Percentiles rank a stretch among this genome's conserved stretches.
Conservation (phyloP, 2,888 invertebrate species). For the Tribolium freemani region DNA sequence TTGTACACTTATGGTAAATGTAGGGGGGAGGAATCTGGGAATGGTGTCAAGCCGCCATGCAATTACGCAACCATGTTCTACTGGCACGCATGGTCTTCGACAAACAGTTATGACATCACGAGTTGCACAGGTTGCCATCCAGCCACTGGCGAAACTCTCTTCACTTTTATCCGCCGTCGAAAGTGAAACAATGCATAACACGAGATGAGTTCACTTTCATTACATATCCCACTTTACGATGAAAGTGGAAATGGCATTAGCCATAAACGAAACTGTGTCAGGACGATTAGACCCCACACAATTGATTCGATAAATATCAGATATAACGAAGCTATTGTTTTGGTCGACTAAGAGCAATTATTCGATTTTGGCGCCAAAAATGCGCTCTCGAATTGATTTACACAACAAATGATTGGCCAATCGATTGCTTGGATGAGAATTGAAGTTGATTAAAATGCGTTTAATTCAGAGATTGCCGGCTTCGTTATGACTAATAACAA, state of each 20-base stretch:
- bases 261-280: slow-evolving; percentile 21
- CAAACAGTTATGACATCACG: slow-evolving; percentile 47
- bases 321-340: slow-evolving; percentile 1
- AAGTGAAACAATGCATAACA: slow-evolving; percentile 32
- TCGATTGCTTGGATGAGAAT: neutral
- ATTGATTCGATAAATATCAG: slow-evolving; percentile 1
- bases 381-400: neutral
- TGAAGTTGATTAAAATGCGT: neutral
- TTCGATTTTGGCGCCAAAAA: neutral
- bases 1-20: slow-evolving; percentile 18
- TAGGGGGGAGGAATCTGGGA: slow-evolving; percentile 55
- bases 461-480: neutral
- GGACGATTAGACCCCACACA: slow-evolving; percentile 8
- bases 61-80: slow-evolving; percentile 57
- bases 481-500: neutral
- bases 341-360: neutral
- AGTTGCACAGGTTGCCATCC: slow-evolving; percentile 44
- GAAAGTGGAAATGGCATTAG: slow-evolving; percentile 2
- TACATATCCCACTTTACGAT: slow-evolving; percentile 31
- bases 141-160: slow-evolving; percentile 34
- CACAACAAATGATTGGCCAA: slow-evolving; percentile 1
- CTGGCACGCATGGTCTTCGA: slow-evolving; percentile 57
- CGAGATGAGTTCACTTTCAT: slow-evolving; percentile 39
- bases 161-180: slow-evolving; percentile 36
- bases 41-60: slow-evolving; percentile 59